Conservation (phyloP, 2,888 invertebrate species). For the Athalia circularis region DNA sequence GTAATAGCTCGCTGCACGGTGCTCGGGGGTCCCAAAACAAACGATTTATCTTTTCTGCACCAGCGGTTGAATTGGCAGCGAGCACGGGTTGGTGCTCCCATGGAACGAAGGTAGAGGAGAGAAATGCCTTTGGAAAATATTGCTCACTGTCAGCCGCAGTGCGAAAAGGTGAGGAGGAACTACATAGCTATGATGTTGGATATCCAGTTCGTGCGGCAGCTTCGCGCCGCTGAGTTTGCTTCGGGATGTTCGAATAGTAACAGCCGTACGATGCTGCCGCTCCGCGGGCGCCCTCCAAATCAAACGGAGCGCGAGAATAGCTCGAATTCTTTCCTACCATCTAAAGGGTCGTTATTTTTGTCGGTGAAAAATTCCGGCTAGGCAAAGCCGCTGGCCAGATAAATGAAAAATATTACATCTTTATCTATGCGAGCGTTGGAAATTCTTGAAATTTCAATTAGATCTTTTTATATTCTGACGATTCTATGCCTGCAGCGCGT, state of each 20-base stretch:
- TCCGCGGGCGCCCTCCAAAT: conserved; percentile 34
- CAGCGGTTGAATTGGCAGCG: conserved; percentile 64
- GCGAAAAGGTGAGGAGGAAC: neutral
- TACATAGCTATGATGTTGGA: no score
- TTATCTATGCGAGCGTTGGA: no score
- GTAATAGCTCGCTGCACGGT: conserved; percentile 45
- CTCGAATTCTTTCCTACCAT: conserved; percentile 14
- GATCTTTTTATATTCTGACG: no score
- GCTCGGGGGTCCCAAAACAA: conserved; percentile 64
- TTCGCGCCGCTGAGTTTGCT: no score
- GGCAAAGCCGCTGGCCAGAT: no score
- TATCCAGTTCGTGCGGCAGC: no score
- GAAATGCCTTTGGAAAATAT: conserved; percentile 63
- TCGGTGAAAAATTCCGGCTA: neutral
- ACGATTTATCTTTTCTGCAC: conserved; percentile 70
- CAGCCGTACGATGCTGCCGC: conserved; percentile 34
- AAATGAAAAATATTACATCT: no score
- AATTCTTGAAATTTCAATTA: no score
- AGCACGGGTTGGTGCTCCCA: conserved; percentile 50
- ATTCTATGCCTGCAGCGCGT: no score
- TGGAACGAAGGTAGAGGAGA: conserved; percentile 55
- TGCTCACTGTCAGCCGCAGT: conserved; percentile 54
- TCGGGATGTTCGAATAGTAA: no score
- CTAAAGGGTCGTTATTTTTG: neutral
- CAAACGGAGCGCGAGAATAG: conserved; percentile 29